Evolutionary conservation across 1,140 invertebrate genomes (phyloP).

Genomic region (Harpegnathos saltator): DNA sequence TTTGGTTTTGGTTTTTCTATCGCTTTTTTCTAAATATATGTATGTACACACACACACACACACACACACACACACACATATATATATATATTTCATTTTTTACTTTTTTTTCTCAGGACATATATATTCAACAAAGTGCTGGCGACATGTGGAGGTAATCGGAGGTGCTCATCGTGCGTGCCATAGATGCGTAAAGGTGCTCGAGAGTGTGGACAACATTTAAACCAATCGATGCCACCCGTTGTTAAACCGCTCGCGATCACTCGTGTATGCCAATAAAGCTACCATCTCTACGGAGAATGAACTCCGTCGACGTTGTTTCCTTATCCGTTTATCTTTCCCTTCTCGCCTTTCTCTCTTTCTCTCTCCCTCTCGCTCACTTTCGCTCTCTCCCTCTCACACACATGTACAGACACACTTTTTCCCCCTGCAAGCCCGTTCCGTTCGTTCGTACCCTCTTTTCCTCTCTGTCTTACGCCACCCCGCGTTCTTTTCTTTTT

Average conservation of each 20-base stretch:
- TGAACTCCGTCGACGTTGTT: conserved; percentile 5
- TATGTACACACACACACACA: too few species aligned
- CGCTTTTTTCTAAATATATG: too few species aligned
- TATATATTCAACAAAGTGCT: conserved; percentile 60
- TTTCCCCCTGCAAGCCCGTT: too few species aligned
- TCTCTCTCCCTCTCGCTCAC: conserved; percentile 25
- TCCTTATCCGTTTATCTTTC: conserved; percentile 37
- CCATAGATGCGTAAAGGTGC: conserved; percentile 61
- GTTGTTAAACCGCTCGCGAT: conserved; percentile 44
- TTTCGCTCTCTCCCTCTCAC: background rate
- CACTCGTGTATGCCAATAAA: conserved; percentile 37
- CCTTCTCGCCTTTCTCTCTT: background rate
- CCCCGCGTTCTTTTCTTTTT: background rate
- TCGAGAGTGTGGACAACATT: conserved; percentile 52
- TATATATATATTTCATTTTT: conserved; percentile 31
- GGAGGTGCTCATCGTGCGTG: conserved; percentile 65
- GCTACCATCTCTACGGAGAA: conserved; percentile 47
- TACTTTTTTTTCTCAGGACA: conserved; percentile 54
- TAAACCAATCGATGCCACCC: conserved; percentile 55
- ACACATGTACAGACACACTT: too few species aligned
- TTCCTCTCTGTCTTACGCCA: conserved; percentile 32
- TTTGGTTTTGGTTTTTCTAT: conserved; percentile 22
- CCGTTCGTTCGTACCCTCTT: conserved; percentile 10
- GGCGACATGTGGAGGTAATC: conserved; percentile 61
- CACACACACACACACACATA: too few species aligned